Percentiles rank a stretch among this genome's conserved stretches.
These are phyloP conservation scores for Semicossyphus pulcher DNA, from an alignment of 2,113 vertebrate genomes.

Conservation along the genomic window DNA sequence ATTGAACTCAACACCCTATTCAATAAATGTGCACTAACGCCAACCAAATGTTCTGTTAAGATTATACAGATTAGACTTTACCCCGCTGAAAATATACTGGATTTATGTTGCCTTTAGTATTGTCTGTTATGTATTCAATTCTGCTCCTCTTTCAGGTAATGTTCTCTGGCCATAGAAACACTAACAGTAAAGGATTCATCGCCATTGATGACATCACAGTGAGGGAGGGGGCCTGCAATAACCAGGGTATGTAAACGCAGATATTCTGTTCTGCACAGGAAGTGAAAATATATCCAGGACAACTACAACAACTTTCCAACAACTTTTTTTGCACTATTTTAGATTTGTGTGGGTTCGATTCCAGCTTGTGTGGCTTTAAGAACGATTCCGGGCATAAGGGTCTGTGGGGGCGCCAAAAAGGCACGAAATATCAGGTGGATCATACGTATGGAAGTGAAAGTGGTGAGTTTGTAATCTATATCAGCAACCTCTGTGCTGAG, in stretches of 20 bases:
- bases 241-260: slow-evolving; percentile 59
- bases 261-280: background rate
- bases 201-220: slow-evolving; percentile 82
- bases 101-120: too few relatives aligned
- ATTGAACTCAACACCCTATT: background rate
- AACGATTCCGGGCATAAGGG: slow-evolving; percentile 44
- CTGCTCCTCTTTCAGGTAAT: slow-evolving; percentile 58
- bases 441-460: slow-evolving; percentile 79
- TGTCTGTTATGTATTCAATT: background rate
- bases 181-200: slow-evolving; percentile 75
- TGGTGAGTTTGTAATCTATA: slow-evolving; percentile 67
- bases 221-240: slow-evolving; percentile 70
- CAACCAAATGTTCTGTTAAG: background rate
- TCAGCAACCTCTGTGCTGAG: background rate
- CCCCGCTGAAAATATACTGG: too few relatives aligned
- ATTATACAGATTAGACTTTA: too few relatives aligned
- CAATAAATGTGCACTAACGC: background rate
- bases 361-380: slow-evolving; percentile 73
- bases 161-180: slow-evolving; percentile 70
- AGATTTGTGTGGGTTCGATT: slow-evolving; percentile 82
- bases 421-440: slow-evolving; percentile 67
- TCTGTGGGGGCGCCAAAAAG: slow-evolving; percentile 69
- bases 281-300: background rate
- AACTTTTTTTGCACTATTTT: background rate
- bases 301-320: background rate